Conservation (phyloP, 2,888 invertebrate species). For the Vanessa cardui region DNA sequence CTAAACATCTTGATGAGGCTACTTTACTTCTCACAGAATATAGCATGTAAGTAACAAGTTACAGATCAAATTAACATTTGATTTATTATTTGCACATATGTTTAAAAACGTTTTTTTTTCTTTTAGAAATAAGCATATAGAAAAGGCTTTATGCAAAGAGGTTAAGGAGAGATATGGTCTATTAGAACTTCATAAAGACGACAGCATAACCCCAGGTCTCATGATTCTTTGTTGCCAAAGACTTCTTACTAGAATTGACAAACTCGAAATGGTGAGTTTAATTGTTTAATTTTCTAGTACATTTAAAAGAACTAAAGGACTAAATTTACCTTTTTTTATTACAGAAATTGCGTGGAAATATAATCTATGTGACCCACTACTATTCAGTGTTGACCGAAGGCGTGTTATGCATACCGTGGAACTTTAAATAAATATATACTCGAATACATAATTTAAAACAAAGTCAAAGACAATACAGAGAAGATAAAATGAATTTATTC, state of each 20-base stretch:
- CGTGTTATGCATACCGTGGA: constrained; percentile 96
- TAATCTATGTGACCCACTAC: constrained; percentile 93
- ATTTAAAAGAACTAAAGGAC: not conserved
- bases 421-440: constrained; percentile 84
- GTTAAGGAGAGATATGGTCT: constrained; percentile 87
- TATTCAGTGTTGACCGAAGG: constrained; percentile 96
- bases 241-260: constrained; percentile 81
- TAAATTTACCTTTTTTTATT: constrained; percentile 48
- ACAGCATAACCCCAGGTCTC: constrained; percentile 93
- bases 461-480: constrained; percentile 15
- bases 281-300: not conserved
- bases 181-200: constrained; percentile 91
- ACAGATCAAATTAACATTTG: not conserved
- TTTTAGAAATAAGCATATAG: constrained; percentile 89
- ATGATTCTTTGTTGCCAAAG: constrained; percentile 94
- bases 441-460: not conserved
- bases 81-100: not conserved
- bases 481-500: constrained; percentile 31
- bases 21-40: constrained; percentile 87
- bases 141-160: constrained; percentile 86
- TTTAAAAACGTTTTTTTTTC: not conserved
- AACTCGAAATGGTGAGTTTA: constrained; percentile 58
- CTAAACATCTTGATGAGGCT: constrained; percentile 89
- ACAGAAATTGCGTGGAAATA: constrained; percentile 85
- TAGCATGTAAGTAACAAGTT: constrained; percentile 84